Percentiles rank a stretch among this genome's conserved stretches.
phyloP scores from a whole-genome alignment of 2,888 invertebrate species.

The Neocrepidodera transversa region DNA sequence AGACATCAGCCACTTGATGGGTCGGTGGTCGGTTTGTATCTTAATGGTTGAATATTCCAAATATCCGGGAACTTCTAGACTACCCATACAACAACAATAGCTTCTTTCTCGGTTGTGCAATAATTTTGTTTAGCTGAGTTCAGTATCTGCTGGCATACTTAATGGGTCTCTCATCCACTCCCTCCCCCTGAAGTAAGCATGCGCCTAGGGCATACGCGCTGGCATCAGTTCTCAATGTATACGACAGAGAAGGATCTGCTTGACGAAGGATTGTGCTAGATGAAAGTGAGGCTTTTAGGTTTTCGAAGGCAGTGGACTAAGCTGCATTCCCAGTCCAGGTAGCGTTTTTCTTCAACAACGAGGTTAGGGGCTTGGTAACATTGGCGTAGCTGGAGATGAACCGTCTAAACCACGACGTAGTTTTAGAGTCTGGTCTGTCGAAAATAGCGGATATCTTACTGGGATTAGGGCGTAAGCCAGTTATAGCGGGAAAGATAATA shows the following conservation, averaged over 20 bases:
- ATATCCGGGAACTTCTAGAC: constrained; percentile 53
- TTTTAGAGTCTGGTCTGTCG: constrained; percentile 5
- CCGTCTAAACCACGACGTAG: constrained; percentile 28
- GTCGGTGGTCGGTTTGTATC: constrained; percentile 59
- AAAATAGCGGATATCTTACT: constrained; percentile 23
- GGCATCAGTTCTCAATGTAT: too few relatives aligned
- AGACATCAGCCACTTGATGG: constrained; percentile 58
- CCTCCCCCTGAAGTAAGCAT: too few relatives aligned
- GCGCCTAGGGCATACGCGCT: too few relatives aligned
- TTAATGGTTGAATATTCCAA: constrained; percentile 53
- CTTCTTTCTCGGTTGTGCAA: constrained; percentile 43
- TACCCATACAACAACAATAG: constrained; percentile 49
- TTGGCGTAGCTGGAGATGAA: background rate
- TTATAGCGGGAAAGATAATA: too few relatives aligned
- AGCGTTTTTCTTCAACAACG: too few relatives aligned
- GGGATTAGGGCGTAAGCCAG: background rate
- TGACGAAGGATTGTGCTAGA: too few relatives aligned
- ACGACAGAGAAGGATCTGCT: too few relatives aligned
- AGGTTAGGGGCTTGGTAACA: too few relatives aligned
- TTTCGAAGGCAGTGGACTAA: too few relatives aligned
- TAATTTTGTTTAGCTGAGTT: constrained; percentile 44
- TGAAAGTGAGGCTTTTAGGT: too few relatives aligned
- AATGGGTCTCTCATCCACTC: constrained; percentile 14
- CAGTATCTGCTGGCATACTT: constrained; percentile 46
- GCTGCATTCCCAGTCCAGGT: too few relatives aligned